Evolutionary conservation across 2,113 vertebrate genomes (phyloP), one percentile per base, ranked within the genome.

Genomic region (Acanthochromis polyacanthus): DNA sequence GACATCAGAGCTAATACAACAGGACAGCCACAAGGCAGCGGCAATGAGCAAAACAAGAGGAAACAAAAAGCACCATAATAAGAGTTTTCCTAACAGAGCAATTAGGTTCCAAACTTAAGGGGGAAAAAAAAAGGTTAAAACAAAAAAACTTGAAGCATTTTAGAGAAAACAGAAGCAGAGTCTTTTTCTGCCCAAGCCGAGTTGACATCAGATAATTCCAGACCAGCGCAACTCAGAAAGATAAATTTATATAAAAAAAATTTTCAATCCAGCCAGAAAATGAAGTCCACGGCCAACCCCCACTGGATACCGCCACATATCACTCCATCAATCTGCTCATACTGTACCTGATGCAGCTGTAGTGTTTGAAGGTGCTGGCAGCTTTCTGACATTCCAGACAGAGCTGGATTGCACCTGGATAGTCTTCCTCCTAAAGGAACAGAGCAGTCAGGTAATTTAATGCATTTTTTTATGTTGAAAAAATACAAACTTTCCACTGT

Each of bases 291-390:
- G 9, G 55, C 3, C 30, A 38, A 36, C 48, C 63, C 10, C 38
- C 19, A 16, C 19, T 74, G 50, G 50, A 64, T 46, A 23, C 3
- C 23, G 60, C 19, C 53, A 25, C 19, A 64, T 28, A 57, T 64
- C 30, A 50, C 30, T 53, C 1, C 0, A 19, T 84, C 56, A 71
- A 0, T 60, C 8, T 59, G 55, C 15, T 68, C 45, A 11, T 93
- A 46, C 67, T 55, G 32, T 89, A 99, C 98, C 98, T 99, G 92
- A 99, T 99, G 83, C 98, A 99, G 90, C 97, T 99, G 91, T 99
- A 99, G 95, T 99, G 98, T 92, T 97, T 99, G 91, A 99, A 99
- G 70, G 98, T 99, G 92, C 98, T 99, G 86, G 98, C 98, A 43
- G 98, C 98, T 86, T 99, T 97, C 88, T 99, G 98, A 81, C 98